Conservation (phyloP, 2,888 invertebrate species). For the Eupithecia centaureata region DNA sequence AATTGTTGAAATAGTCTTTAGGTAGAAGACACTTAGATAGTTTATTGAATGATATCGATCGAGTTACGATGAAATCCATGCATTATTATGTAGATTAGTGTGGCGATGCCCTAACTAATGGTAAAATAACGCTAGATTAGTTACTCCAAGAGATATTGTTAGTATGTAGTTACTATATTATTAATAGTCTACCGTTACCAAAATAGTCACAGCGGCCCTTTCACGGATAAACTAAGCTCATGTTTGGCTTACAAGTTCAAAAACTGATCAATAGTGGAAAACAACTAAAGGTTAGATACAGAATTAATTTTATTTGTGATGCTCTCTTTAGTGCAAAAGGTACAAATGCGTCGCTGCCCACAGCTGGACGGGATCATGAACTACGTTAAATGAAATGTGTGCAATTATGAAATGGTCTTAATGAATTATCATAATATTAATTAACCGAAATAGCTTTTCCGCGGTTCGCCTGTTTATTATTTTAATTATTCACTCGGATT, state of each 20-base stretch:
- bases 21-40: conserved; percentile 20
- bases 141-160: conserved; percentile 4
- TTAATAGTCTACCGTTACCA: not conserved
- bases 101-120: conserved; percentile 5
- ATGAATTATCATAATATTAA: conserved; percentile 1
- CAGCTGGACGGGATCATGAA: not conserved
- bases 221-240: not conserved
- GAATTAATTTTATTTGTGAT: conserved; percentile 3
- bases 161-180: not conserved
- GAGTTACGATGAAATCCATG: not conserved
- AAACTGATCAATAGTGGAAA: not conserved
- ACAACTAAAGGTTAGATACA: not conserved
- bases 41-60: conserved; percentile 23
- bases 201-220: not conserved
- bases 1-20: conserved; percentile 34
- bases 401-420: conserved; percentile 25
- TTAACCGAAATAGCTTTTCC: conserved; percentile 25
- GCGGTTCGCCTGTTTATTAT: conserved; percentile 17
- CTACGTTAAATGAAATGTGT: conserved; percentile 22
- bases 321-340: conserved; percentile 9
- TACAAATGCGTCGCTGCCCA: conserved; percentile 3
- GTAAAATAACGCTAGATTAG: conserved; percentile 4
- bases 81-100: not conserved
- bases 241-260: not conserved
- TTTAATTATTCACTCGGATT: conserved; percentile 7